Base-by-base conservation (phyloP, 2,113 vertebrate species). In the cat (Felis catus) region DNA sequence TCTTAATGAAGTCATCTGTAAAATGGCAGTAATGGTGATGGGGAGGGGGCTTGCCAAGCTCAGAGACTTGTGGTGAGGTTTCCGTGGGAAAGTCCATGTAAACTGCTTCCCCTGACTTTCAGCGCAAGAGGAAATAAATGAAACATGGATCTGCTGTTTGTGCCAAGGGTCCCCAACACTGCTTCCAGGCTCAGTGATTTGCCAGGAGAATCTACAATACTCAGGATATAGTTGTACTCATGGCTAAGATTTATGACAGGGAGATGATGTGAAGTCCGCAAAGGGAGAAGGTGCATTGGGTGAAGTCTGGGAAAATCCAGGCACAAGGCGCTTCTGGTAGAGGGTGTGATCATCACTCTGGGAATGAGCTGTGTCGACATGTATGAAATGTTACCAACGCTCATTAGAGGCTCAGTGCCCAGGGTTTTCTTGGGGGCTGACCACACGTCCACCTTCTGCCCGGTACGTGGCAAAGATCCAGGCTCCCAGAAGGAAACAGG, bases 321-420 rank as follows among this genome's bases (percentile, higher is more conserved):
- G 61, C 70, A 4, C 10, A 10, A 55, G 23, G 0, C 0, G 18
- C 45, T 76, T 27, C 6, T 8, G 45, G 18, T 4, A 19, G 19
- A 58, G 48, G 66, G 45, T 1, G 11, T 1, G 1, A 12, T n/a
- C 27, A 10, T 74, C 76, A 29, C 14, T 31, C 27, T 10, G 31
- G 10, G 15, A 41, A 4, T 3, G 33, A 25, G 16, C 1, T 11
- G 31, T 7, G 39, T 31, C 7, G 6, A 7, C 15, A n/a, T 1
- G 0, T 2, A 7, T 14, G 31, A 31, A 45, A 12, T 55, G 39
- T 29, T 45, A 29, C 61, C 66, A n/a, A 36, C 18, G 19, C 19
- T 68, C 51, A 23, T 9, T 19, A 80, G 70, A 63, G 41, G 71
- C 76, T 74, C 36, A 9, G 65, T 0, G 27, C 36, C 31, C 9